Evolutionary conservation across 2,888 invertebrate genomes (phyloP), one percentile per base, ranked within the genome.

Genomic region (Heliconius charithonia): DNA sequence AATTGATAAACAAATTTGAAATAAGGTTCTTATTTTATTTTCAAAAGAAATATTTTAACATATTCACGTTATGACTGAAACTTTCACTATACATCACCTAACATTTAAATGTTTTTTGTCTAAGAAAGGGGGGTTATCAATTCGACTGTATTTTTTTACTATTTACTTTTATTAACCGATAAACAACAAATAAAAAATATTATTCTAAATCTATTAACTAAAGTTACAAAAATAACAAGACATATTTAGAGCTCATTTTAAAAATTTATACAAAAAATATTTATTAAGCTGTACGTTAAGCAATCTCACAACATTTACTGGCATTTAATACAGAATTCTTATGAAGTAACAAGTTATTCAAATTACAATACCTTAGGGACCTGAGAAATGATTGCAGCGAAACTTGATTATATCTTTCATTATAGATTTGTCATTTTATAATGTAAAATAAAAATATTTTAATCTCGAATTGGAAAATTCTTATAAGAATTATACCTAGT

Each of bases 271-370:
- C 37, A n/a, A 67, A 67, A 37, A 37, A 37, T 37, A 37, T n/a
- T 67, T 67, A n/a, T n/a, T 32, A 67, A 32, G 6, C n/a, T 67
- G 10, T 37, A n/a, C 22, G 37, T 67, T 51, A 67, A 37, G n/a
- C n/a, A 69, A 69, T 16, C 69, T 25, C 12, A 45, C 45, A 27
- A 69, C 13, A 69, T 45, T 69, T 45, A 59, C n/a, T 59, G 59
- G n/a, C 3, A 71, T 51, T 59, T 32, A 13, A 32, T 32, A 7
- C n/a, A 45, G 71, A 56, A 71, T 71, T 71, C 56, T 56, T 67
- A 41, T 32, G 56, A 71, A 56, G 32, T 32, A 19, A 27, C 29
- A 22, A 51, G 51, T 71, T 29, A 71, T 56, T 71, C 56, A 29
- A 56, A 71, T 32, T 71, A 32, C 3, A 56, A n/a, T 22, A 32